Conservation (phyloP, 1,140 invertebrate species). For the Pseudomyrmex pallidus region DNA sequence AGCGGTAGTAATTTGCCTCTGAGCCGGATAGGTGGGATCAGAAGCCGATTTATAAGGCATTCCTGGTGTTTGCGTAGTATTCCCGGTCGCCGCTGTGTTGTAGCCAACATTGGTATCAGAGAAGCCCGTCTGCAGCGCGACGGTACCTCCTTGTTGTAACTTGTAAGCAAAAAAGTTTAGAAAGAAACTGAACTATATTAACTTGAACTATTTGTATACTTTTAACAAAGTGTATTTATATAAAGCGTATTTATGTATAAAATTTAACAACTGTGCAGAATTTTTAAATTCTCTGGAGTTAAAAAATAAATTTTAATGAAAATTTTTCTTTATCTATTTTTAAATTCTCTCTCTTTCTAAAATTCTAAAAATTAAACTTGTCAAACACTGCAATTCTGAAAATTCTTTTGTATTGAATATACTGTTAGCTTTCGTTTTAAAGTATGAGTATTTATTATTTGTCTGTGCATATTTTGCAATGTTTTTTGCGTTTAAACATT, state of each 20-base stretch:
- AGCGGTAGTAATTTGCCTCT: conserved; percentile 59
- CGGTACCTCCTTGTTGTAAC: conserved; percentile 83
- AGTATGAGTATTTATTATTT: no score
- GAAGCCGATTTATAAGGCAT: conserved; percentile 85
- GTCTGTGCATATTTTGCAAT: no score
- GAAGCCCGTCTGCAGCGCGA: conserved; percentile 84
- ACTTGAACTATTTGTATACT: neutral
- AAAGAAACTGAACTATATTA: neutral
- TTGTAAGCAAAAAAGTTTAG: neutral
- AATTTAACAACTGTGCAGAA: neutral
- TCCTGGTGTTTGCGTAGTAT: conserved; percentile 82
- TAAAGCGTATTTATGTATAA: neutral
- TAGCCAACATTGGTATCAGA: conserved; percentile 82
- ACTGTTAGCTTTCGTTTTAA: no score
- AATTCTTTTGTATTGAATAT: no score
- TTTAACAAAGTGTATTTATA: neutral
- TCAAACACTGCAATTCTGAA: no score
- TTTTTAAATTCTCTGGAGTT: no score
- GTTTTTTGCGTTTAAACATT: no score
- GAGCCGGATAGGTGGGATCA: conserved; percentile 77
- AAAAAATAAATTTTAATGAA: no score
- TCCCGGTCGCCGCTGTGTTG: conserved; percentile 83
- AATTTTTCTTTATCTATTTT: no score
- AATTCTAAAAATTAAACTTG: no score
- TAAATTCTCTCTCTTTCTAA: no score